A percentile compares a stretch with the other conserved stretches of the same genome.
Conservation (phyloP, 2,797 vertebrate species). For the Enteromius anoplus region DNA sequence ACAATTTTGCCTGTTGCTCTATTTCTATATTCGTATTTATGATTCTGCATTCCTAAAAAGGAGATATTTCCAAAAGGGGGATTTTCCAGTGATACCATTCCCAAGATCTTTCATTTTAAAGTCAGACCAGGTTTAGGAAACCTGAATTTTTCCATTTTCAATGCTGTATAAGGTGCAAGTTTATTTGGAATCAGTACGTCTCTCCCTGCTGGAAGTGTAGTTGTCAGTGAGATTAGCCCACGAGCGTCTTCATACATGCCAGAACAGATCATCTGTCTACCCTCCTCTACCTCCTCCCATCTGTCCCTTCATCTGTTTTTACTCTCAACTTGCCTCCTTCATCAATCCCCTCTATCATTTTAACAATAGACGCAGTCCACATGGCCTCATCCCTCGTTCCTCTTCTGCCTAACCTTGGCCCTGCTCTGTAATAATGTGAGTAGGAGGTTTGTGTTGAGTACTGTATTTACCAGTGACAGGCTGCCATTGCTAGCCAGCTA, state of each 20-base stretch:
- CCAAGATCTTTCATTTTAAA: too few species aligned
- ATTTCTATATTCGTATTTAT: too few species aligned
- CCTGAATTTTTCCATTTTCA: neutral
- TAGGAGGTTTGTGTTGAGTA: constrained; percentile 59
- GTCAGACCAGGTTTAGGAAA: neutral
- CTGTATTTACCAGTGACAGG: constrained; percentile 58
- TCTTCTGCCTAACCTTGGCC: constrained; percentile 45
- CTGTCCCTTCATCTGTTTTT: constrained; percentile 37
- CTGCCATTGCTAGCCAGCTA: constrained; percentile 41
- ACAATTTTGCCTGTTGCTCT: neutral
- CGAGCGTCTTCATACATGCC: neutral
- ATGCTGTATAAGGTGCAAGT: neutral
- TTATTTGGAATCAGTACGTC: neutral
- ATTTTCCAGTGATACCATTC: neutral
- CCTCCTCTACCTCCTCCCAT: constrained; percentile 24
- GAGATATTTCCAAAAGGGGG: neutral
- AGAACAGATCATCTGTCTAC: constrained; percentile 31
- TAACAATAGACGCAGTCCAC: neutral
- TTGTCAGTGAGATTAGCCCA: constrained; percentile 26
- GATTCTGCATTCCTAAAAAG: neutral
- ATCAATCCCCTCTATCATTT: constrained; percentile 25
- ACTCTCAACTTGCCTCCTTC: constrained; percentile 21
- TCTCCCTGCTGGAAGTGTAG: neutral
- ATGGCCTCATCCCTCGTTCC: neutral
- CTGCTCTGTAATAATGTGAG: constrained; percentile 51